Conservation (phyloP, 2,113 vertebrate species). For the Plotosus lineatus region DNA sequence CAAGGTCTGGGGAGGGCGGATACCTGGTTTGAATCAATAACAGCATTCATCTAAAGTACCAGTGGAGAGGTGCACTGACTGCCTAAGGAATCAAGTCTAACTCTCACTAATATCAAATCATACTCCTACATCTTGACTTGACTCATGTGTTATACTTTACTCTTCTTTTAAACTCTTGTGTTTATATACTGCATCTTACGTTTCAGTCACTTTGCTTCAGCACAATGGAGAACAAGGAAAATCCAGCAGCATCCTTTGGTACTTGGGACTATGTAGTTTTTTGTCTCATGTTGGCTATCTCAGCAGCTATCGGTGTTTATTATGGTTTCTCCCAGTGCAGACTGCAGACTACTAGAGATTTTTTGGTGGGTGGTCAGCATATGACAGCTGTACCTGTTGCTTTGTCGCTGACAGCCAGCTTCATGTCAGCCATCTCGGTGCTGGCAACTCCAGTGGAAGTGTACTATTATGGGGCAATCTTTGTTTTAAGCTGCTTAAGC, state of each 20-base stretch:
- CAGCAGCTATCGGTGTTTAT: constrained; percentile 84
- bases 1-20: constrained; percentile 22
- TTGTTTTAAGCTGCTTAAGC: constrained; percentile 75
- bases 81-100: constrained; percentile 25
- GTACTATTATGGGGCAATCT: constrained; percentile 82
- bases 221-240: constrained; percentile 44
- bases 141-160: background rate
- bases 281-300: constrained; percentile 82
- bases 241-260: constrained; percentile 66
- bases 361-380: constrained; percentile 83
- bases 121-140: constrained; percentile 1
- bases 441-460: constrained; percentile 88
- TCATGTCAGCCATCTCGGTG: constrained; percentile 94
- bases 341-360: constrained; percentile 77
- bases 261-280: constrained; percentile 91
- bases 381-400: constrained; percentile 85
- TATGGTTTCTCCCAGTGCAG: constrained; percentile 77
- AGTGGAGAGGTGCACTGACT: constrained; percentile 18
- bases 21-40: constrained; percentile 42
- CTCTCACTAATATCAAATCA: constrained; percentile 14
- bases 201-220: background rate
- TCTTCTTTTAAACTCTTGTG: background rate
- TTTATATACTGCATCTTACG: background rate
- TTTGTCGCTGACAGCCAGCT: constrained; percentile 90
- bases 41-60: constrained; percentile 21